Evolutionary conservation across 1,140 invertebrate genomes (phyloP), one percentile per base, ranked within the genome.

Genomic region (Anastrepha obliqua): DNA sequence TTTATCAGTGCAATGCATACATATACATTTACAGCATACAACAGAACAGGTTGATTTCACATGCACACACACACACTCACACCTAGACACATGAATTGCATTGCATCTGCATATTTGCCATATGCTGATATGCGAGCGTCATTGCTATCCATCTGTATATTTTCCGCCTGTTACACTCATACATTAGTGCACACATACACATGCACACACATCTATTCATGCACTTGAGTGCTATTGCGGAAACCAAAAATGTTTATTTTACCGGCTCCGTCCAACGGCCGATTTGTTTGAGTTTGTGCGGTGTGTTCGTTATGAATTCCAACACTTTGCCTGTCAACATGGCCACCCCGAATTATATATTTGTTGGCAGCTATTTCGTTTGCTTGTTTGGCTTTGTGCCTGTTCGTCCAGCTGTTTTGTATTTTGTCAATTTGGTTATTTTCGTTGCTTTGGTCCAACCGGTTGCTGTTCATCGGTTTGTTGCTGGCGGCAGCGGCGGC

Each of bases 161-260:
- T 55, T 55, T 55, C 51, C 51, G 3, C 64, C 15, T 8, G 29
- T 17, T 20, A 7, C 64, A 65, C 29, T 9, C 15, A 65, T 20
- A 65, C 17, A 65, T 8, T 9, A 8, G 44, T 15, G 17, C 15
- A 74, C 15, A 74, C 44, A 8, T 42, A 70, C 42, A 5, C 67
- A 47, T 3, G 11, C 20, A 29, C 3, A 2, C 9, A 74, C 6
- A 62, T 62, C 15, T 62, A 4, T 44, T 8, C 13, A 47, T 15
- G 29, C 15, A 2, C 44, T 81, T 81, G 47, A 58, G 8, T 74
- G 70, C 70, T 17, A n/a, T 74, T 74, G 74, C 74, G 74, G 74
- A 81, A 55, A 55, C 74, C 74, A 47, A 55, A 51, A 81, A 55
- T 81, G 44, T 81, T 81, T 81, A 81, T 81, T 81, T 81, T 81